Percentiles rank a stretch among this genome's conserved stretches.
phyloP scores from a whole-genome alignment of 2,113 vertebrate species.

The Sakesphorus luctuosus region DNA sequence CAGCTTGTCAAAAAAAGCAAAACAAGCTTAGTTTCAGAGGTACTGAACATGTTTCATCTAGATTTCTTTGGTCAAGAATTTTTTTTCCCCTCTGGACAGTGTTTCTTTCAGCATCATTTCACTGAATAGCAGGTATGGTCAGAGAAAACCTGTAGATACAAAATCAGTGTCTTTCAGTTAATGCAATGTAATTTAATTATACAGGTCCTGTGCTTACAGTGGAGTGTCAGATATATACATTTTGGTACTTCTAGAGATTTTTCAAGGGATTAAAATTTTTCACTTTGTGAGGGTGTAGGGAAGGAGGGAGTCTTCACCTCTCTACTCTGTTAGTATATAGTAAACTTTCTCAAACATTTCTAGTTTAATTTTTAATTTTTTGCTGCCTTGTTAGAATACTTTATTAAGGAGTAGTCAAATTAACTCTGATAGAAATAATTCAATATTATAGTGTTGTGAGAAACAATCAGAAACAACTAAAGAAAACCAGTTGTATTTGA shows the following conservation, averaged over 20 bases:
- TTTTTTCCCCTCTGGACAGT: neutral
- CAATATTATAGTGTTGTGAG: neutral
- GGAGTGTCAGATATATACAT: neutral
- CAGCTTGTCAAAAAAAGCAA: neutral
- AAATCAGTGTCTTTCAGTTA: neutral
- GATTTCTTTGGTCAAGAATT: neutral
- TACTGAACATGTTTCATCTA: neutral
- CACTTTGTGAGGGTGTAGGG: rapidly evolving
- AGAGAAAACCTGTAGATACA: neutral
- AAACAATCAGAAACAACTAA: neutral
- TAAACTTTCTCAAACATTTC: neutral
- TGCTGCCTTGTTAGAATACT: neutral
- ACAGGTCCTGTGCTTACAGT: neutral
- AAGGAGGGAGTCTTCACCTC: neutral
- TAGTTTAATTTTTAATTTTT: neutral
- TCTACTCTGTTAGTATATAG: neutral
- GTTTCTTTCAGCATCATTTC: neutral
- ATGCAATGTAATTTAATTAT: neutral
- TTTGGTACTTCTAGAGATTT: neutral
- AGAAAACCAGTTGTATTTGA: neutral
- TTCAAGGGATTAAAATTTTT: neutral
- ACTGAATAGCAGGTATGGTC: neutral
- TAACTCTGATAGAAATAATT: neutral
- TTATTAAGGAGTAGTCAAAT: neutral
- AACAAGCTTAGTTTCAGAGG: neutral